Evolutionary conservation across 53 echinoderm and acorn worm genomes (phyloP).

Genomic region (Echinarachnius parma): DNA sequence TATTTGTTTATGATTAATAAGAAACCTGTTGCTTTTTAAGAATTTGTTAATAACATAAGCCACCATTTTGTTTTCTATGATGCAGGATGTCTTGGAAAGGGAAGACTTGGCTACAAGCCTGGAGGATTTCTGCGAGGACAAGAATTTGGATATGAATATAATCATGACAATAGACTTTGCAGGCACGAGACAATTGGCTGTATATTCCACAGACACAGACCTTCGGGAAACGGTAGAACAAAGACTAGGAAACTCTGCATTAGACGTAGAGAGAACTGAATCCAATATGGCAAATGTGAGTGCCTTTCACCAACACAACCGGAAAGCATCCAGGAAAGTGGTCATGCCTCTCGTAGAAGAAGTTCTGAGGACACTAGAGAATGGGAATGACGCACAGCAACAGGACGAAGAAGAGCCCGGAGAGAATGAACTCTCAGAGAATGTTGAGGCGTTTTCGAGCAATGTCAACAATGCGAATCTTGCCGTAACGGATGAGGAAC

Average conservation of each 20-base stretch:
- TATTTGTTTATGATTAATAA: too few relatives aligned
- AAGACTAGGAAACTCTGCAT: conserved; percentile 39
- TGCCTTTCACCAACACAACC: conserved; percentile 73
- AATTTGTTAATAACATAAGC: too few relatives aligned
- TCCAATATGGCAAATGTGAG: conserved; percentile 20
- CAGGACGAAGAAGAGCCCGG: conserved; percentile 1
- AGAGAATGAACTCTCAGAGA: conserved; percentile 39
- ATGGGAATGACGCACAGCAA: background rate
- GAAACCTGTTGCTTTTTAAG: too few relatives aligned
- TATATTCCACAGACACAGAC: conserved; percentile 20
- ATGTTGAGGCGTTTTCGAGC: conserved; percentile 55
- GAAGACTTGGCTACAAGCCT: conserved; percentile 52
- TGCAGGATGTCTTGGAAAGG: conserved; percentile 72
- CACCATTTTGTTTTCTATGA: too few relatives aligned
- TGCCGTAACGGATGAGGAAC: conserved; percentile 15
- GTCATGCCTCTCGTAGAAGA: conserved; percentile 71
- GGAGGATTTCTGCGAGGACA: conserved; percentile 65
- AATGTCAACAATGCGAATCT: conserved; percentile 74
- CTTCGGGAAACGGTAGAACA: conserved; percentile 28
- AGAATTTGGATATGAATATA: conserved; percentile 45
- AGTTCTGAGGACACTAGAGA: conserved; percentile 59
- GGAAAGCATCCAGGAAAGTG: conserved; percentile 78
- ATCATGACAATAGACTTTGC: conserved; percentile 43
- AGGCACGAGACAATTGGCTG: conserved; percentile 35
- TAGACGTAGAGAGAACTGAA: conserved; percentile 41